Base-by-base conservation (phyloP, 2,888 invertebrate genomes). In the Bombyx huttoni region DNA sequence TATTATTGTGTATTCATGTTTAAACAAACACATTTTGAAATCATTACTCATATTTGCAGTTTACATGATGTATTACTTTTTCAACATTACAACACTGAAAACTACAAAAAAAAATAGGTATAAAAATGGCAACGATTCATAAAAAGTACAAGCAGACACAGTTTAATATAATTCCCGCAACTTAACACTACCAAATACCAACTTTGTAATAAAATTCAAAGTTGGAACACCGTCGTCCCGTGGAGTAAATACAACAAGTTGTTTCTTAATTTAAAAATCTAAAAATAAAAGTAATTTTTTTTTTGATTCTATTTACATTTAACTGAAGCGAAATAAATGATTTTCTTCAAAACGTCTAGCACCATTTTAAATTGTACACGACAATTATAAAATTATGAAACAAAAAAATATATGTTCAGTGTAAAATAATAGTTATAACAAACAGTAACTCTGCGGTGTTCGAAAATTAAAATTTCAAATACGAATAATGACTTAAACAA, bases 281-380 rank as follows among this genome's bases (percentile, higher is more conserved):
- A 10, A 35, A 35, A 40, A 40, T 40, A 40, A 40, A 40, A 40
- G 6, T 40, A 40, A 52, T 50, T 58, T 65, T 13, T 47, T 7
- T 47, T 13, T n/a, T n/a, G 14, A 48, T 13, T 24, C 24, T 24
- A 12, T 24, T 13, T 24, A 48, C 33, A 12, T 40, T 49, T 74
- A 73, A 68, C 71, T 80, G 82, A 64, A 66, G 76, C 73, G 70
- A 82, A 81, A 77, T 68, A 79, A 81, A 75, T 69, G 70, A 76
- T 65, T 65, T 73, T 74, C 75, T 70, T 72, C 59, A 77, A n/a
- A 86, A 84, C 85, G 73, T 84, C 86, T 88, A 88, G 88, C 88
- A 88, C 88, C 88, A 87, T 87, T 85, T 78, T 69, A 81, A 78
- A 72, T 77, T 84, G 82, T 81, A 81, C 76, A 51, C 33, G 46